phyloP scores from a whole-genome alignment of 2,113 vertebrate genomes.

The Crotalus helleri region DNA sequence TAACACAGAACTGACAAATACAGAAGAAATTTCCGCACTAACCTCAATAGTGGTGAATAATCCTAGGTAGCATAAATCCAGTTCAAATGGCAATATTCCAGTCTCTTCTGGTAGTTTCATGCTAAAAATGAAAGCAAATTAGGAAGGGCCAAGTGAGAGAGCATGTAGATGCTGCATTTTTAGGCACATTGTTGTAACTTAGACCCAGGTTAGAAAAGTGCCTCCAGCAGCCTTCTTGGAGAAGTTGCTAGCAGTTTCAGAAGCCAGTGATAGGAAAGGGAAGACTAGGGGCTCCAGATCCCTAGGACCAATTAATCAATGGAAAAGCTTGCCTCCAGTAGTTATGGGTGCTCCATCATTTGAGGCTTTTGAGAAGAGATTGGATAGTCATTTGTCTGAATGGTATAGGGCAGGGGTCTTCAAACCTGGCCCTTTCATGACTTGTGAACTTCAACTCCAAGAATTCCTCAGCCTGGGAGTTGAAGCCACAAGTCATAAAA shows the following conservation, averaged over 20 bases:
- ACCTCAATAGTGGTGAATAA: not conserved
- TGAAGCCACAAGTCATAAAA: too few species aligned
- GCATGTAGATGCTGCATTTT: not conserved
- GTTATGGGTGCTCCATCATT: not conserved
- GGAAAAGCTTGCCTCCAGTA: not conserved
- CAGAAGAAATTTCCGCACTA: not conserved
- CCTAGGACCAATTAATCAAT: not conserved
- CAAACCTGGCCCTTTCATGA: too few species aligned
- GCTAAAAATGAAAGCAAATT: not conserved
- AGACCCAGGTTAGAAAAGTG: not conserved
- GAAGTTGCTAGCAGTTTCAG: not conserved
- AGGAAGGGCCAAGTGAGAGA: not conserved
- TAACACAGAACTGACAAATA: not conserved
- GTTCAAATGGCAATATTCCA: not conserved
- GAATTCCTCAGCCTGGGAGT: too few species aligned
- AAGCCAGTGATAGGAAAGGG: not conserved
- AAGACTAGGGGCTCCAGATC: not conserved
- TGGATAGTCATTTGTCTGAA: not conserved
- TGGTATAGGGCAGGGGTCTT: not conserved
- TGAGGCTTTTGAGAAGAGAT: not conserved
- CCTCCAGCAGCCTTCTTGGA: not conserved
- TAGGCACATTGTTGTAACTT: not conserved
- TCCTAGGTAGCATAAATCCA: not conserved
- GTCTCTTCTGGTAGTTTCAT: not conserved
- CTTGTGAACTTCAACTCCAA: too few species aligned